These are phyloP conservation scores for Azorinus chamasolen DNA, from an alignment of 2,888 invertebrate species.

Conservation along the genomic window DNA sequence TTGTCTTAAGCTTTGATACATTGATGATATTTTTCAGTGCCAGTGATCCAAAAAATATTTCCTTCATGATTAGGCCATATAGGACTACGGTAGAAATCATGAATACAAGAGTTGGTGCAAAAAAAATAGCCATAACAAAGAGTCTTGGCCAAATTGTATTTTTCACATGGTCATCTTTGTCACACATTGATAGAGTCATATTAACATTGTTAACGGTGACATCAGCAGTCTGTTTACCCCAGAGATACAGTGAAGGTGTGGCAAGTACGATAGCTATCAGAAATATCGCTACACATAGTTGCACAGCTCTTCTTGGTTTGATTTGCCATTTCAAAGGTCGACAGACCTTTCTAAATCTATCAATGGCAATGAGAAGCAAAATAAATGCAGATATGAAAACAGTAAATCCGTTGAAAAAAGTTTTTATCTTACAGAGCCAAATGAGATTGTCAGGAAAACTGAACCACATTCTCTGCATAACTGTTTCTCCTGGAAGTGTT, in stretches of 20 bases:
- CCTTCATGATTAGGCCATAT: conserved; percentile 24
- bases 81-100: conserved; percentile 33
- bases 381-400: conserved; percentile 35
- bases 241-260: conserved; percentile 18
- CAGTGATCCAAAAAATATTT: conserved; percentile 24
- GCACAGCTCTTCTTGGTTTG: conserved; percentile 18
- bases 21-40: conserved; percentile 15
- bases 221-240: conserved; percentile 36
- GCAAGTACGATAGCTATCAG: conserved; percentile 17
- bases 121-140: conserved; percentile 15
- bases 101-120: conserved; percentile 19
- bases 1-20: not conserved
- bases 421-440: conserved; percentile 39
- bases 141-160: conserved; percentile 28
- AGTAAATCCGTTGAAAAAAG: conserved; percentile 45
- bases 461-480: conserved; percentile 33
- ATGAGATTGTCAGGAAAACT: conserved; percentile 19
- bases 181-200: conserved; percentile 25
- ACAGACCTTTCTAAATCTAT: conserved; percentile 35
- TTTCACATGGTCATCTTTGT: conserved; percentile 28
- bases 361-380: conserved; percentile 35
- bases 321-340: conserved; percentile 37
- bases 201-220: conserved; percentile 9
- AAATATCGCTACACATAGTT: conserved; percentile 14
- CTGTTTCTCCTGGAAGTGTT: conserved; percentile 31